Evolutionary conservation across 1,140 invertebrate genomes (phyloP).

Genomic region (Euwallacea similis): DNA sequence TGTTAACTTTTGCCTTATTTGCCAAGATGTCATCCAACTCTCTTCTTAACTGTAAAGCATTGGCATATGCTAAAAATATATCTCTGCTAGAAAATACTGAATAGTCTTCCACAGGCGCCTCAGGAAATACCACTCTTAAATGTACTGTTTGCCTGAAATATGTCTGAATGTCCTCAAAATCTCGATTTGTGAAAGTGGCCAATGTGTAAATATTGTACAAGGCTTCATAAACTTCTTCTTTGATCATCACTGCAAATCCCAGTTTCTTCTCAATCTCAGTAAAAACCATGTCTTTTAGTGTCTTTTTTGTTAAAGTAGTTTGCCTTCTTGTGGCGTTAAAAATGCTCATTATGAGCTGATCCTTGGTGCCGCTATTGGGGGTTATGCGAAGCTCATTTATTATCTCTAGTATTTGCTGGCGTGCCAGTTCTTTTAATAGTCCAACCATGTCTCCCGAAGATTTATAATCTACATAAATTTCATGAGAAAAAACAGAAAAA

Average conservation of each 20-base stretch:
- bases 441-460: background rate
- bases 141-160: slow-evolving; percentile 16
- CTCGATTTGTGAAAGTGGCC: slow-evolving; percentile 35
- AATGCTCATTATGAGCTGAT: slow-evolving; percentile 11
- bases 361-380: background rate
- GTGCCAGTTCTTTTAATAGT: slow-evolving; percentile 2
- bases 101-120: slow-evolving; percentile 13
- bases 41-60: slow-evolving; percentile 4
- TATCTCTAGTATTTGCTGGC: slow-evolving; percentile 5
- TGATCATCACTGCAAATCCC: slow-evolving; percentile 21
- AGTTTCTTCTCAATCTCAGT: slow-evolving; percentile 23
- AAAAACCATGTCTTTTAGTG: slow-evolving; percentile 11
- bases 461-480: slow-evolving; percentile 9
- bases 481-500: background rate
- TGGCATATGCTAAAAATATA: slow-evolving; percentile 22
- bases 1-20: background rate
- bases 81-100: slow-evolving; percentile 27
- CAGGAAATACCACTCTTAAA: slow-evolving; percentile 23
- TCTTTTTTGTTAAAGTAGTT: background rate
- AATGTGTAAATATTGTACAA: slow-evolving; percentile 33
- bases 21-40: slow-evolving; percentile 5
- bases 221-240: slow-evolving; percentile 8
- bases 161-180: slow-evolving; percentile 27
- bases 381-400: slow-evolving; percentile 9
- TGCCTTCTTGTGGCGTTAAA: background rate